Conservation (phyloP, 2,888 invertebrate genomes). For the Diabrotica balteata region DNA sequence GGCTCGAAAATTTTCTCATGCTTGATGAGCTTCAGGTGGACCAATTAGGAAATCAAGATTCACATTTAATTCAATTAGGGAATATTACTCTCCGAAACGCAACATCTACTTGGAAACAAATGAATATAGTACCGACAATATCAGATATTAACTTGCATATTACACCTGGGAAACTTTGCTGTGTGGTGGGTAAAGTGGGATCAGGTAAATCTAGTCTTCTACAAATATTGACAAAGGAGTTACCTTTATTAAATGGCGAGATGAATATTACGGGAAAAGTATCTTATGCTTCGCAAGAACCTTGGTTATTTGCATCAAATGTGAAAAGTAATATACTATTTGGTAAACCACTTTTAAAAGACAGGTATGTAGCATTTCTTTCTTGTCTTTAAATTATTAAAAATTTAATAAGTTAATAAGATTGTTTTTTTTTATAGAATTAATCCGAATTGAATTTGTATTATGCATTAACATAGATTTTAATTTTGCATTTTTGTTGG, state of each 20-base stretch:
- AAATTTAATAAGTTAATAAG: no score
- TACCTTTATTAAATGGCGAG: constrained; percentile 68
- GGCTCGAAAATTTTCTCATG: constrained; percentile 45
- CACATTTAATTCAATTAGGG: constrained; percentile 27
- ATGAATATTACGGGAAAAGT: constrained; percentile 69
- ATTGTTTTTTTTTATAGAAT: no score
- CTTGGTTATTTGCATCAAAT: constrained; percentile 78
- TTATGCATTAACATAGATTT: not conserved
- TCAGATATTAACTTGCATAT: constrained; percentile 63
- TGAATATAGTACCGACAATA: constrained; percentile 56
- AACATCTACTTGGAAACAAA: constrained; percentile 49
- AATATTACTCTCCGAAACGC: constrained; percentile 41
- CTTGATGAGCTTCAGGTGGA: constrained; percentile 43
- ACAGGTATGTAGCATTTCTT: constrained; percentile 52
- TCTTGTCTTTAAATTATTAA: not conserved
- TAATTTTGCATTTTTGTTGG: constrained; percentile 58
- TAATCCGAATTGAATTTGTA: not conserved
- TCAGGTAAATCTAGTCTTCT: constrained; percentile 75
- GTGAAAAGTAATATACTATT: constrained; percentile 84
- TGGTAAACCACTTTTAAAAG: constrained; percentile 69
- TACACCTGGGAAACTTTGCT: constrained; percentile 58
- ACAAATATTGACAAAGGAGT: constrained; percentile 75
- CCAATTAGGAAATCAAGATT: constrained; percentile 17
- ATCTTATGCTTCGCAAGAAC: constrained; percentile 80
- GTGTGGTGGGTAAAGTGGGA: constrained; percentile 71